Evolutionary conservation across 2,888 invertebrate species (phyloP), one percentile per base, ranked within the genome.

Genomic region (Rhorus exstirpatorius): DNA sequence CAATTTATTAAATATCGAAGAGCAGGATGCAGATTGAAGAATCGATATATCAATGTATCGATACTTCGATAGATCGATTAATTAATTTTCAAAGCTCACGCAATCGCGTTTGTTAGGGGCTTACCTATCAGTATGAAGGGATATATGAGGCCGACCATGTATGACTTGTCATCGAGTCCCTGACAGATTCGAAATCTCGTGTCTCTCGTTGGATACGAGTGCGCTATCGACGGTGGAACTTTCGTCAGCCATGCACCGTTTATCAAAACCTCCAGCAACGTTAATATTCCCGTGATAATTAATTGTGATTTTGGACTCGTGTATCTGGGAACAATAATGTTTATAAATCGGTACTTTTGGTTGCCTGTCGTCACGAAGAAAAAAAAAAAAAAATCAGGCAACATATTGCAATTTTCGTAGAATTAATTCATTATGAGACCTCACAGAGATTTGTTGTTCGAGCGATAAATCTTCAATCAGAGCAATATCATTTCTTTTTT

Each of bases 71-170:
- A n/a, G 19, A 41, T 10, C n/a, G 1, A 44, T n/a, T 44, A 44
- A 44, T n/a, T n/a, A n/a, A n/a, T n/a, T n/a, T n/a, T n/a, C n/a
- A n/a, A n/a, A n/a, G n/a, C n/a, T n/a, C n/a, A n/a, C n/a, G n/a
- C n/a, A n/a, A n/a, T n/a, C n/a, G n/a, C n/a, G n/a, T n/a, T n/a
- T n/a, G n/a, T n/a, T n/a, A n/a, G n/a, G n/a, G 17, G 3, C 81
- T 86, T 79, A 92, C 94, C 92, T 82, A 94, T 94, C 19, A 95
- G 90, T 38, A 94, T 79, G 51, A 94, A 93, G 0, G 95, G 94
- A 84, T 94, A 95, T 41, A 94, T 90, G 35, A 95, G 91, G 0
- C 94, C 94, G 10, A 94, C 92, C 79, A 93, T 91, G 88, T 94
- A 94, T 0, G 94, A 93, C 65, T 93, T 92, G 68, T 93, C 93